A percentile compares a stretch with the other conserved stretches of the same genome.
Conservation (phyloP, 2,113 vertebrate genomes). For the Sterrhoptilus dennistouni region DNA sequence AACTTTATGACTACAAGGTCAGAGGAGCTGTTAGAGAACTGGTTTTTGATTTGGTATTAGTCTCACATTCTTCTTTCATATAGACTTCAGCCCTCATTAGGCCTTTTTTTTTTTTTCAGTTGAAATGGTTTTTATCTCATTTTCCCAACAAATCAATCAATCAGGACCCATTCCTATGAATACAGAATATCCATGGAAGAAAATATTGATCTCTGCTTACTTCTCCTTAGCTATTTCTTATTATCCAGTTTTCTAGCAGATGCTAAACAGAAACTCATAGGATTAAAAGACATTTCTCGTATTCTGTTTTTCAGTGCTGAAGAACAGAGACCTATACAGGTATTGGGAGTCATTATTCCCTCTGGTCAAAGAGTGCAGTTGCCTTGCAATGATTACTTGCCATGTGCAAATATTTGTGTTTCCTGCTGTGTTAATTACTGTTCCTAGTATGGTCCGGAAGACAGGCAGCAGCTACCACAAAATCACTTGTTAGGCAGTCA, state of each 20-base stretch:
- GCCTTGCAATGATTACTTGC: background rate
- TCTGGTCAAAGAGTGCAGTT: background rate
- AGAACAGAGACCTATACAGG: background rate
- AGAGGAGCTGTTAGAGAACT: background rate
- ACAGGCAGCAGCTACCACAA: background rate
- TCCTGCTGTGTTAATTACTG: background rate
- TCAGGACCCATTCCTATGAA: background rate
- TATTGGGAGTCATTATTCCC: background rate
- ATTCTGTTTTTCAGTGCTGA: background rate
- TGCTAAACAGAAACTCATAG: background rate
- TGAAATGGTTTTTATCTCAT: background rate
- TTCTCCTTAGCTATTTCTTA: background rate
- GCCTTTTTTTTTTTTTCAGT: fast-evolving
- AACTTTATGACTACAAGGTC: background rate
- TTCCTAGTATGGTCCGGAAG: background rate
- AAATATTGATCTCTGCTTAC: background rate
- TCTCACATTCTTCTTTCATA: background rate
- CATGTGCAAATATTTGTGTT: background rate
- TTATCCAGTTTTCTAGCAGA: background rate
- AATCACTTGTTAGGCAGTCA: background rate
- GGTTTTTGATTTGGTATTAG: background rate
- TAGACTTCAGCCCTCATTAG: background rate
- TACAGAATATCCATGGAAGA: background rate
- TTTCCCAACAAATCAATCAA: background rate
- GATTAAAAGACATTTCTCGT: background rate